These are phyloP conservation scores for Pipistrellus nathusii DNA, from an alignment of 2,797 vertebrate species.

Conservation along the genomic window DNA sequence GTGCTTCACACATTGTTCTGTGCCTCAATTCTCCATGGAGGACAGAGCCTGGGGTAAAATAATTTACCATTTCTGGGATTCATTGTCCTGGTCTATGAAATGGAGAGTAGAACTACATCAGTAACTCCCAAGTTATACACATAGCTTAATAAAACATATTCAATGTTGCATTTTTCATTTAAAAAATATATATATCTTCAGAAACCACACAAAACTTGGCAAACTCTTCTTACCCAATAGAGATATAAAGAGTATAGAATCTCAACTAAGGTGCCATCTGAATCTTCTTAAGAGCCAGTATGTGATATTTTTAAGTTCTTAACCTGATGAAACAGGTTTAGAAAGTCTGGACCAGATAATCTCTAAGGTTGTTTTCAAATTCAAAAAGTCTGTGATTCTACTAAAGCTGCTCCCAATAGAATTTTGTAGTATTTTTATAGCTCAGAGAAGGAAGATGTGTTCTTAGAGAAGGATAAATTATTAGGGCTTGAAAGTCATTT, in stretches of 20 bases:
- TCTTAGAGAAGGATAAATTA: conserved; percentile 26
- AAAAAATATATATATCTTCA: not conserved
- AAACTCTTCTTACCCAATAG: not conserved
- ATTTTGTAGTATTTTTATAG: not conserved
- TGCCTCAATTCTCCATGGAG: not conserved
- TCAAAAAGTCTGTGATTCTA: conserved; percentile 30
- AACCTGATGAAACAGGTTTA: not conserved
- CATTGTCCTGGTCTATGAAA: not conserved
- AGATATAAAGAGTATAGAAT: not conserved
- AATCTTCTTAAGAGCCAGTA: not conserved
- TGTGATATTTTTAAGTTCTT: conserved; percentile 29
- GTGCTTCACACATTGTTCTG: no score
- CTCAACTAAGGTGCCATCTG: not conserved
- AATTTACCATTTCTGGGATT: not conserved
- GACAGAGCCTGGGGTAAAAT: not conserved
- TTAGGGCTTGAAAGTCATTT: not conserved
- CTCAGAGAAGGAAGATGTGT: not conserved
- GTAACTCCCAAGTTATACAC: not conserved
- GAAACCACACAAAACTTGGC: conserved; percentile 3
- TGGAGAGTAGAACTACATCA: not conserved
- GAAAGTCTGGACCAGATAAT: not conserved
- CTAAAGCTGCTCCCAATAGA: not conserved
- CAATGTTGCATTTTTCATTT: not conserved
- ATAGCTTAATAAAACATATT: not conserved
- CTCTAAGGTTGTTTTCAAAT: conserved; percentile 18